A percentile compares a stretch with the other conserved stretches of the same genome.
Conservation (phyloP, 2,888 invertebrate genomes). For the Chalcis sispes region DNA sequence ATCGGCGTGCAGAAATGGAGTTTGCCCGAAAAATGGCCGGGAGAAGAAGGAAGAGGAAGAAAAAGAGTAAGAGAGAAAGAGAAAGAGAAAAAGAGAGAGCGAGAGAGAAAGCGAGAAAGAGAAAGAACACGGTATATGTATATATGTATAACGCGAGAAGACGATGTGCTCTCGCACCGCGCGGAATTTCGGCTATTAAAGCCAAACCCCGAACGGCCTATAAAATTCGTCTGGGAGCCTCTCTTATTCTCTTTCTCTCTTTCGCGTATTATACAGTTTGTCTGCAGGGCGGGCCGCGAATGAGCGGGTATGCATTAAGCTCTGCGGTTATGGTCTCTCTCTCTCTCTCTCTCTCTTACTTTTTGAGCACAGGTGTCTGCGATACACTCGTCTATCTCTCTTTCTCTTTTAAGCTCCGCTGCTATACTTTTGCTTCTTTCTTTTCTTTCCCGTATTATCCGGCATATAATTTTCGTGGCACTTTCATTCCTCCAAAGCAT, state of each 20-base stretch:
- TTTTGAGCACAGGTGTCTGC: constrained; percentile 60
- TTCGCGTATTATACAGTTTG: constrained; percentile 45
- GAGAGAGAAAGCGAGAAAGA: too few species aligned
- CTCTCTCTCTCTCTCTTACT: constrained; percentile 27
- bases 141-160: too few species aligned
- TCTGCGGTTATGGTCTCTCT: constrained; percentile 69
- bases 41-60: constrained; percentile 13
- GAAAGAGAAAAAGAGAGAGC: too few species aligned
- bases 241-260: constrained; percentile 18
- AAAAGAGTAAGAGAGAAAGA: constrained; percentile 11
- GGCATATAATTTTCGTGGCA: constrained; percentile 57
- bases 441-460: constrained; percentile 56
- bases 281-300: constrained; percentile 50
- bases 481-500: constrained; percentile 57
- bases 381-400: constrained; percentile 22
- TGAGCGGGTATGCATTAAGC: constrained; percentile 69
- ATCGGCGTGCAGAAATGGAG: constrained; percentile 49
- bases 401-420: constrained; percentile 20
- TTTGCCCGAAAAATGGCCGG: constrained; percentile 34
- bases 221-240: constrained; percentile 73
- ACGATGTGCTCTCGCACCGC: constrained; percentile 47
- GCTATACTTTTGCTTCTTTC: constrained; percentile 32
- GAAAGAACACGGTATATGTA: too few species aligned
- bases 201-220: constrained; percentile 73
- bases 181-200: constrained; percentile 75